Base-by-base conservation (phyloP, 2,797 vertebrate species). In the Galagoides demidoff region DNA sequence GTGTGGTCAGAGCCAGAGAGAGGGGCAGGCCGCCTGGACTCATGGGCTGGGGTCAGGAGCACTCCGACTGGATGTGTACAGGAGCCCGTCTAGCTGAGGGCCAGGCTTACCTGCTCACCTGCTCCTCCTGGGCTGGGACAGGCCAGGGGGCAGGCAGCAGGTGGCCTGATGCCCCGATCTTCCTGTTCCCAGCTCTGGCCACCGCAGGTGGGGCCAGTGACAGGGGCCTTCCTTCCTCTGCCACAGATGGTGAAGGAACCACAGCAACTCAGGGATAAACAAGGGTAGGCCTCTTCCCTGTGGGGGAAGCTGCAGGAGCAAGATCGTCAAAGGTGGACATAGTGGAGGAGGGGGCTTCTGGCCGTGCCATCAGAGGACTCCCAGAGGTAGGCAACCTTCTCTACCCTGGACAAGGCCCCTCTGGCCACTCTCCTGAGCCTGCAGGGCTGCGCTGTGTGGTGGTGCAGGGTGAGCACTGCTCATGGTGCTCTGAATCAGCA, bases 401-500 rank as follows among this genome's bases (percentile, higher is more conserved):
- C 22, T 4, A 2, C 12, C 0, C 25, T 5, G 79, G n/a, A 1
- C 52, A 12, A 5, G 59, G 43, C 14, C 29, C 63, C 9, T 2
- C 5, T 2, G 29, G 91, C 23, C 6, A 4, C 37, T n/a, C 16
- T 25, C n/a, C 31, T 3, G 57, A 5, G 9, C 13, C 39, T 1
- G 4, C 13, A 5, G 55, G n/a, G 22, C 64, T 3, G 2, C 43
- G 74, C 37, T 0, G 25, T 2, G 10, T 0, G 20, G 34, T 10
- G 16, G 52, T 7, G 49, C 25, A 37, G 31, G 25, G 0, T 11
- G 27, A 2, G 16, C 17, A 10, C 52, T 39, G 70, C 6, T 55
- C 82, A 5, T 1, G 0, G 59, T 52, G 2, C 55, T 0, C 0
- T 0, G 13, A 12, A 4, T 6, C 8, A 2, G 29, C 57, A 6